Evolutionary conservation across 2,888 invertebrate species (phyloP).

Genomic region (Schrankia costaestrigalis): DNA sequence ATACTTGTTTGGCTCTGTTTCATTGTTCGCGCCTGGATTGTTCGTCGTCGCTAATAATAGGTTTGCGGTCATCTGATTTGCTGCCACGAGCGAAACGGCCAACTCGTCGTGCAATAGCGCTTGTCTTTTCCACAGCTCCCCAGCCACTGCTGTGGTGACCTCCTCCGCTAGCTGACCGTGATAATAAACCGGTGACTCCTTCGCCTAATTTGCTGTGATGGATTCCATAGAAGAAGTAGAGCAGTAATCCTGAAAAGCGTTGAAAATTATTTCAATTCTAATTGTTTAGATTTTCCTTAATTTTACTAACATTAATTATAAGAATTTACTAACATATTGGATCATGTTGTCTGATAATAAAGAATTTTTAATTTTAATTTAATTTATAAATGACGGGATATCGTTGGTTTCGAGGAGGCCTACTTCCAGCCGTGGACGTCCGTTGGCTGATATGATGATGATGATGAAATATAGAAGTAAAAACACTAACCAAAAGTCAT

Average conservation of each 20-base stretch:
- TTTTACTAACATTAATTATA: too few species aligned
- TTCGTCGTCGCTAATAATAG: constrained; percentile 73
- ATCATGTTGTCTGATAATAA: too few species aligned
- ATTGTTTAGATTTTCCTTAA: too few species aligned
- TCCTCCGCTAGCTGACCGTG: constrained; percentile 62
- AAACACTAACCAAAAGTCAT: constrained; percentile 85
- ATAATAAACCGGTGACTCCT: constrained; percentile 68
- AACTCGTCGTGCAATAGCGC: constrained; percentile 61
- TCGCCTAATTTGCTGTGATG: constrained; percentile 91
- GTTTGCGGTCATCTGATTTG: constrained; percentile 69
- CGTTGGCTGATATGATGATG: too few species aligned
- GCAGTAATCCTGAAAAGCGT: constrained; percentile 83
- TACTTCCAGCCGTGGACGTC: too few species aligned
- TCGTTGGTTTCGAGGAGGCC: too few species aligned
- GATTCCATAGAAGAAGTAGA: constrained; percentile 92
- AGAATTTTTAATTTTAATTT: too few species aligned
- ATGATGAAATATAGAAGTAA: neutral
- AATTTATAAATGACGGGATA: too few species aligned
- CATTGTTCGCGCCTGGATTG: constrained; percentile 65
- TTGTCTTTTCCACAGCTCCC: constrained; percentile 75
- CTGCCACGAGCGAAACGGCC: constrained; percentile 60
- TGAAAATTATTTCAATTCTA: too few species aligned
- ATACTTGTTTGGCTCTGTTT: constrained; percentile 45
- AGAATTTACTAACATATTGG: too few species aligned
- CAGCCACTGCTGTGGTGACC: constrained; percentile 60